Percentiles rank a stretch among this genome's conserved stretches.
These are phyloP conservation scores for Philopotamus ludificatus DNA, from an alignment of 1,140 invertebrate genomes.

Conservation along the genomic window DNA sequence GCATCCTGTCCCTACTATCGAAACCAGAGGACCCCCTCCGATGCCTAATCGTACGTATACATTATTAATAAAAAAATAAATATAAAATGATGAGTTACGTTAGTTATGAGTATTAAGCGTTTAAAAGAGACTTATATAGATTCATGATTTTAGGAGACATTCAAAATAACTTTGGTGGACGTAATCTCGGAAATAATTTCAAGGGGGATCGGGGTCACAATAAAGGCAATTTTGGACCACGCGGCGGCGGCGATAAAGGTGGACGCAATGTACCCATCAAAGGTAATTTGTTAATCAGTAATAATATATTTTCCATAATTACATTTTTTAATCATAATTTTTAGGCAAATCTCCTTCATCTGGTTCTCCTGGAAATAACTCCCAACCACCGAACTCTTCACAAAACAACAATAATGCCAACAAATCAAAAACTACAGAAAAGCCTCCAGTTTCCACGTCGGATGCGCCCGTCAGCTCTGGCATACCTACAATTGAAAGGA, in stretches of 20 bases:
- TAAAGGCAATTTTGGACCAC: background rate
- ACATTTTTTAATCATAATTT: background rate
- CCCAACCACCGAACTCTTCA: background rate
- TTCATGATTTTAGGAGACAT: constrained; percentile 21
- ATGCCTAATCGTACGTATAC: constrained; percentile 30
- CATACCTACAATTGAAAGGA: constrained; percentile 9
- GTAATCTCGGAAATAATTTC: constrained; percentile 29
- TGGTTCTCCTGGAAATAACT: background rate
- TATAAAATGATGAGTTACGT: too few species aligned
- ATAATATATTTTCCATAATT: too few species aligned
- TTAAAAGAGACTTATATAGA: background rate
- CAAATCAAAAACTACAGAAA: constrained; percentile 8
- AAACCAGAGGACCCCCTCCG: constrained; percentile 49
- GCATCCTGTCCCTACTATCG: constrained; percentile 54
- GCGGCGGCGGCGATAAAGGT: constrained; percentile 18
- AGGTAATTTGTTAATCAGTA: too few species aligned
- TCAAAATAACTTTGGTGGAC: constrained; percentile 25
- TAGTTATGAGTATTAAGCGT: too few species aligned
- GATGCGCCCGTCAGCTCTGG: constrained; percentile 18
- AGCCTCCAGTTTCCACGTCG: constrained; percentile 12
- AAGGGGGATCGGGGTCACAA: constrained; percentile 21
- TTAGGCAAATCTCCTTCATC: background rate
- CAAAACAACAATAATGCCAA: constrained; percentile 1
- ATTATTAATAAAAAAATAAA: background rate
- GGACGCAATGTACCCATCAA: background rate